These are phyloP conservation scores for Rhabditophanes sp. DNA, from an alignment of 2,888 invertebrate species.

Conservation along the genomic window DNA sequence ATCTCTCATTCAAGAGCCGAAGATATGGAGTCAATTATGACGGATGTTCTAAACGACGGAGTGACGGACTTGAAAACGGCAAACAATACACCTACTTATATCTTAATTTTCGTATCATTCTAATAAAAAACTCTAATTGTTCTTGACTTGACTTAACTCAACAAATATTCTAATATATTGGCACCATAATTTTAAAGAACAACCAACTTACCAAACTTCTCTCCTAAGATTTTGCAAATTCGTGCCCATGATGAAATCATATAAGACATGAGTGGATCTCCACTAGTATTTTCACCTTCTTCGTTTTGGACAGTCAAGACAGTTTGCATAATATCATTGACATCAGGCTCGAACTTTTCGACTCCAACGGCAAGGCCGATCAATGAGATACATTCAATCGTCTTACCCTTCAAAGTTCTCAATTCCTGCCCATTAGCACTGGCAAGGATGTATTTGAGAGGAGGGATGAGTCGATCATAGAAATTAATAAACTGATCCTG, in stretches of 20 bases:
- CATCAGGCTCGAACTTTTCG: conserved; percentile 64
- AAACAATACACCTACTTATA: too few relatives aligned
- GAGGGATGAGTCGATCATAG: conserved; percentile 73
- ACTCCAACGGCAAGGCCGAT: conserved; percentile 60
- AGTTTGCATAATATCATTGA: conserved; percentile 85
- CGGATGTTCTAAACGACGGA: too few relatives aligned
- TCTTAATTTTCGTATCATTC: too few relatives aligned
- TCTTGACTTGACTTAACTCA: too few relatives aligned
- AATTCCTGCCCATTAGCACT: conserved; percentile 19
- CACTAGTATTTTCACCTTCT: conserved; percentile 9
- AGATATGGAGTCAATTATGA: too few relatives aligned
- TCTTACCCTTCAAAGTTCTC: conserved; percentile 55
- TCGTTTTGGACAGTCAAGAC: conserved; percentile 50
- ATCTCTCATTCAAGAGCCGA: too few relatives aligned
- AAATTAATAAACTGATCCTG: conserved; percentile 85
- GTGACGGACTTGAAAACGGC: too few relatives aligned
- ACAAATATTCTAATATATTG: too few relatives aligned
- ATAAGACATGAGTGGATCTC: conserved; percentile 59
- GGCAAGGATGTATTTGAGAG: conserved; percentile 77
- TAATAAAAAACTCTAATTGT: too few relatives aligned
- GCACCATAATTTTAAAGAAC: too few relatives aligned
- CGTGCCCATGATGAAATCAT: conserved; percentile 97
- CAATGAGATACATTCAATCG: conserved; percentile 93
- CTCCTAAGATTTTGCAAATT: conserved; percentile 81
- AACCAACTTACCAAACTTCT: conserved; percentile 56